phyloP scores from a whole-genome alignment of 2,113 vertebrate species.

The Guaruba guarouba region DNA sequence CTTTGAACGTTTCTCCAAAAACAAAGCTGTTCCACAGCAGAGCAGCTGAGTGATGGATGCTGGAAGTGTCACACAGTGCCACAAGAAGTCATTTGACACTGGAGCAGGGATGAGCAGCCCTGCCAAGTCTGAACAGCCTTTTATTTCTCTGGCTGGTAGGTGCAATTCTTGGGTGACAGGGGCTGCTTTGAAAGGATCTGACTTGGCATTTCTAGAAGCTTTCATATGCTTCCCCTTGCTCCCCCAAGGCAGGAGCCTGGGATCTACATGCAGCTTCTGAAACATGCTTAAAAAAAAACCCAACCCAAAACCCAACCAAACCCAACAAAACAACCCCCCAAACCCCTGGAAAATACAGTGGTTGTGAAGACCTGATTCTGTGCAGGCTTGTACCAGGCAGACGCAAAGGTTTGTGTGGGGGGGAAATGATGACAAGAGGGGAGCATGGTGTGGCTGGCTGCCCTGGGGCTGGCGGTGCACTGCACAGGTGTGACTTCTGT shows the following conservation, averaged over 20 bases:
- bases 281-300: rapidly evolving
- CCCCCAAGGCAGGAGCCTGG: background rate
- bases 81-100: background rate
- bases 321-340: background rate
- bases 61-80: rapidly evolving
- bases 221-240: background rate
- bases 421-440: background rate
- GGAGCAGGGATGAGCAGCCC: background rate
- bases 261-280: background rate
- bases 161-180: background rate
- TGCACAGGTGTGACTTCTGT: rapidly evolving
- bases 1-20: background rate
- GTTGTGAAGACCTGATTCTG: background rate
- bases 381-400: background rate
- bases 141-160: background rate
- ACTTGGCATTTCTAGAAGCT: background rate
- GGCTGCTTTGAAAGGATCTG: background rate
- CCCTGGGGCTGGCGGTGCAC: background rate
- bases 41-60: background rate
- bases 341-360: background rate
- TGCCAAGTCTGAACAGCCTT: conserved; percentile 15
- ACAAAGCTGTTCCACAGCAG: background rate
- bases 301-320: background rate
- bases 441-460: background rate
- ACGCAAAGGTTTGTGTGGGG: background rate